A percentile compares a stretch with the other conserved stretches of the same genome.
phyloP scores from a whole-genome alignment of 2,888 invertebrate species.

The Ametastegia equiseti region DNA sequence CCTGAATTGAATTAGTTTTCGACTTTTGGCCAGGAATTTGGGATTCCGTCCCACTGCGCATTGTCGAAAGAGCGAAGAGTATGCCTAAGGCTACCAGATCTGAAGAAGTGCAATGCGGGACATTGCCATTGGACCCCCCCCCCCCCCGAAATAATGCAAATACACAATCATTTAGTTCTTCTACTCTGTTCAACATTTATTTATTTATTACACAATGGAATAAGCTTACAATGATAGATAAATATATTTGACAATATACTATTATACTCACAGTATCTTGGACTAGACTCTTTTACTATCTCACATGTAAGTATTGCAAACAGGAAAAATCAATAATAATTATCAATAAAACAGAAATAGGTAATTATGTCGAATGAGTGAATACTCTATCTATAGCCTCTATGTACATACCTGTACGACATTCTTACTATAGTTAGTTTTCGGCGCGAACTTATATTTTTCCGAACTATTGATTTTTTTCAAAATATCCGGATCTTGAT shows the following conservation, averaged over 20 bases:
- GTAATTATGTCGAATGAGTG: too few relatives aligned
- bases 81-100: conserved; percentile 26
- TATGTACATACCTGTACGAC: conserved; percentile 7
- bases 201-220: too few relatives aligned
- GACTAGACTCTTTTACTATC: too few relatives aligned
- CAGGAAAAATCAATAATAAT: conserved; percentile 22
- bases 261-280: too few relatives aligned
- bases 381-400: too few relatives aligned
- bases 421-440: conserved; percentile 31
- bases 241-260: too few relatives aligned
- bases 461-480: conserved; percentile 25
- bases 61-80: neutral
- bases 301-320: too few relatives aligned
- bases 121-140: neutral
- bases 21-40: neutral
- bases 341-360: too few relatives aligned
- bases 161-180: too few relatives aligned
- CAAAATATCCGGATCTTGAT: conserved; percentile 28
- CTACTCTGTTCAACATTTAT: too few relatives aligned
- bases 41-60: neutral
- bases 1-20: too few relatives aligned
- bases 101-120: conserved; percentile 19
- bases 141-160: conserved; percentile 15
- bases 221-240: too few relatives aligned
- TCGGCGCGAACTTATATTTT: conserved; percentile 36